phyloP scores from a whole-genome alignment of 2,113 vertebrate species.

The Heterocephalus glaber region DNA sequence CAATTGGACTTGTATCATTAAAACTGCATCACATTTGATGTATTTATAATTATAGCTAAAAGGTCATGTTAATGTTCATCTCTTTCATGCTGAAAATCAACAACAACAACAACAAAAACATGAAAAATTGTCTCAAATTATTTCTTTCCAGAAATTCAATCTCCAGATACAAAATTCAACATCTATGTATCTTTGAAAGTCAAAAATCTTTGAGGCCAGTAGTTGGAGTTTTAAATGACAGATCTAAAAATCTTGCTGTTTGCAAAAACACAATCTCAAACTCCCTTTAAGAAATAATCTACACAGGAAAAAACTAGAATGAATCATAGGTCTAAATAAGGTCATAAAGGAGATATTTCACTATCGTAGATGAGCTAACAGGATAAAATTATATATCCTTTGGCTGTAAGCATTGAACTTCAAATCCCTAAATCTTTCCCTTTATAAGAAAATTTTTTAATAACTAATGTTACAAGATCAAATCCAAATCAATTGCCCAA shows the following conservation, averaged over 20 bases:
- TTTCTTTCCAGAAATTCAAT: slow-evolving; percentile 57
- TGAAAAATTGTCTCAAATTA: background rate
- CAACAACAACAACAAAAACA: background rate
- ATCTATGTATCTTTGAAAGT: slow-evolving; percentile 38
- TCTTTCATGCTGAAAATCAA: slow-evolving; percentile 56
- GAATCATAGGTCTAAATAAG: slow-evolving; percentile 39
- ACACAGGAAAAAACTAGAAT: slow-evolving; percentile 15
- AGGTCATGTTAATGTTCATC: slow-evolving; percentile 41
- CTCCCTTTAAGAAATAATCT: slow-evolving; percentile 47
- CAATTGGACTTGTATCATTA: slow-evolving; percentile 73
- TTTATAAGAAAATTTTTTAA: background rate
- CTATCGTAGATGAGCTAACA: slow-evolving; percentile 26
- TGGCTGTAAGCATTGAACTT: background rate
- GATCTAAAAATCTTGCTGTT: slow-evolving; percentile 3
- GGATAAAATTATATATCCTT: background rate
- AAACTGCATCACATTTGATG: slow-evolving; percentile 71
- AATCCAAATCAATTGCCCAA: background rate
- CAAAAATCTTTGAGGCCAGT: slow-evolving; percentile 59
- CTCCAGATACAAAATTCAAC: slow-evolving; percentile 52
- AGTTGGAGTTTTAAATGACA: slow-evolving; percentile 43
- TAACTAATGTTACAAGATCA: background rate
- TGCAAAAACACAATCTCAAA: slow-evolving; percentile 35
- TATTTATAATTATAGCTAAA: slow-evolving; percentile 63
- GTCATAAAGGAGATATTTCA: background rate
- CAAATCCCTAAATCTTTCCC: slow-evolving; percentile 37